Evolutionary conservation across 2,888 invertebrate species (phyloP), one percentile per base, ranked within the genome.

Genomic region (Fragum whitleyi): DNA sequence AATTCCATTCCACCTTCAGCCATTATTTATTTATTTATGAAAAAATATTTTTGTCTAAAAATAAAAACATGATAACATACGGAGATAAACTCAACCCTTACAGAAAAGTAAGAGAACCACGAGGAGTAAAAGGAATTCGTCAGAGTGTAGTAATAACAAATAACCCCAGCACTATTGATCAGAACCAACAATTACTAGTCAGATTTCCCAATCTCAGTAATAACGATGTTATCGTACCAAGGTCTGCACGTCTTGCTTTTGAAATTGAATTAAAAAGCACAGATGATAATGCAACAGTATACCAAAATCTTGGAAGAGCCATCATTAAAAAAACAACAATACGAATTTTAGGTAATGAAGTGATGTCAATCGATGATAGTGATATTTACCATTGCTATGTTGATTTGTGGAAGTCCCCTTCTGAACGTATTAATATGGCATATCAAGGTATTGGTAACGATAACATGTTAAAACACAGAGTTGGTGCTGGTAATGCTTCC

Each of bases 101-200:
- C 47, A 47, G 47, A 47, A 47, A 70, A 28, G 7, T 21, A 36
- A 67, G 42, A 67, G 67, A 67, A 67, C 67, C 67, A 67, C 67
- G 67, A 67, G 67, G 67, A 32, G 67, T 67, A 21, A 67, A 67
- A 67, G 67, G 67, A 51, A 29, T 21, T 57, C 69, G 29, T 78
- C 71, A 47, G 65, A 73, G 69, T 57, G 80, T 82, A 6, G 75
- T 82, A 39, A 72, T 80, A 23, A 87, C 84, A 16, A 84, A 84
- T 28, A 84, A 87, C 62, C 79, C 82, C 16, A 53, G 36, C 9
- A 84, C 82, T 19, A 86, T 88, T 26, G 81, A 86, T 57, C 82
- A 82, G 29, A 86, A 85, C 36, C 81, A 86, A 75, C 79, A 77
- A 26, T 71, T 86, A n/a, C 39, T 80, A 14, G 82, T 87, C 14